Evolutionary conservation across 1,140 invertebrate species (phyloP), one percentile per base, ranked within the genome.

Genomic region (Calosoma granatense): DNA sequence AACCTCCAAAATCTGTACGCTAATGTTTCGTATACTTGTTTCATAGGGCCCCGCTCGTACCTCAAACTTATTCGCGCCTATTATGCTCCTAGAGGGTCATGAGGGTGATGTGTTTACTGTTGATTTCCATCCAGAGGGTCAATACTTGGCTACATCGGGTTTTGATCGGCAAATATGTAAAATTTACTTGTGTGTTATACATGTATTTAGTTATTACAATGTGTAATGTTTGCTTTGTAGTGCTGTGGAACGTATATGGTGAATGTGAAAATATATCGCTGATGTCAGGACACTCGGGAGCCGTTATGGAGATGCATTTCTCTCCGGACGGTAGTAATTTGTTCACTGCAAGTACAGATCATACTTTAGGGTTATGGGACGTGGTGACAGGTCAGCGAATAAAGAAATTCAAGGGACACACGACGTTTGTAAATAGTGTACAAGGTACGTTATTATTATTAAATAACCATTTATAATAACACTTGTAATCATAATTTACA

Each of bases 211-310:
- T 39, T 47, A 54, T 55, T 51, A 23, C 14, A 30, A 19, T n/a
- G 21, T 56, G 51, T 26, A 15, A 47, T 57, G 20, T 61, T 39
- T 61, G 67, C 61, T 20, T 78, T 81, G 56, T 69, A 97, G 93
- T 89, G 71, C 78, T 99, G 62, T 99, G 97, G 97, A 94, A 90
- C 73, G 91, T 95, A 1, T 97, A 95, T 73, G 96, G 92, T 2
- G 94, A 99, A 69, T 99, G 96, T 78, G 94, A 99, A 66, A 99
- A 98, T 73, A 85, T 97, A 60, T 90, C 90, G 62, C 82, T 88
- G 6, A 82, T 99, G 79, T 82, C 84, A 53, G 94, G 94, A 0
- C 97, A 99, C 72, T 92, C 87, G 15, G 97, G 97, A n/a, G 93
- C 95, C 11, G 81, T 99, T 2, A 90, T 96, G 82, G 95, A 99